These are phyloP conservation scores for Cephus cinctus DNA, from an alignment of 1,140 invertebrate species.

Conservation along the genomic window DNA sequence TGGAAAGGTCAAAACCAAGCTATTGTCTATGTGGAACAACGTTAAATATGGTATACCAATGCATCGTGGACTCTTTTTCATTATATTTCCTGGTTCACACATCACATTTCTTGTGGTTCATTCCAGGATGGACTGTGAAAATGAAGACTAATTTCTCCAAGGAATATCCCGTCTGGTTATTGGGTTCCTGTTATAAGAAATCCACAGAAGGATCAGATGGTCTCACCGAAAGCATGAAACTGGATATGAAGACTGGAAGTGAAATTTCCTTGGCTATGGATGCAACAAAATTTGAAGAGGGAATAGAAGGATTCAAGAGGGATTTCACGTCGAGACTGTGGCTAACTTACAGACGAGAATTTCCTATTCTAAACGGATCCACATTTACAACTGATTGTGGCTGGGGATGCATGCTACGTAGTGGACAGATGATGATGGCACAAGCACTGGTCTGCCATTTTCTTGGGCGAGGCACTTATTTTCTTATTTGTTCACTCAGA, in stretches of 20 bases:
- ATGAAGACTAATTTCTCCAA: conserved; percentile 81
- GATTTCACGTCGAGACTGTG: conserved; percentile 78
- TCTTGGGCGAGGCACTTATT: conserved; percentile 66
- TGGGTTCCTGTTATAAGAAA: conserved; percentile 79
- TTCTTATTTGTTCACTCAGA: no score
- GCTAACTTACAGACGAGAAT: conserved; percentile 82
- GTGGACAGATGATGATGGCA: conserved; percentile 85
- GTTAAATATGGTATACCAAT: conserved; percentile 74
- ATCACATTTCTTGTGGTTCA: no score
- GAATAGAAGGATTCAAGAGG: conserved; percentile 74
- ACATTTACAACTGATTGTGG: conserved; percentile 80
- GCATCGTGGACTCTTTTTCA: conserved; percentile 16
- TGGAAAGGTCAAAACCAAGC: conserved; percentile 77
- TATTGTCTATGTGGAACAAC: conserved; percentile 87
- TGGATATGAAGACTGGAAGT: conserved; percentile 40
- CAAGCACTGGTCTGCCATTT: conserved; percentile 77
- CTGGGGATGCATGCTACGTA: conserved; percentile 87
- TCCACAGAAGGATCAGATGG: conserved; percentile 67
- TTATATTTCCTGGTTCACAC: conserved; percentile 10
- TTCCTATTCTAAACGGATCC: conserved; percentile 74
- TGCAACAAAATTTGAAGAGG: conserved; percentile 43
- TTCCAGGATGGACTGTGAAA: conserved; percentile 70
- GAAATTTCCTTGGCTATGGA: conserved; percentile 42
- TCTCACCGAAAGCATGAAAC: conserved; percentile 59
- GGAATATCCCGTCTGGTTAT: conserved; percentile 81